phyloP scores from a whole-genome alignment of 2,888 invertebrate species.

The Cryptus armator region DNA sequence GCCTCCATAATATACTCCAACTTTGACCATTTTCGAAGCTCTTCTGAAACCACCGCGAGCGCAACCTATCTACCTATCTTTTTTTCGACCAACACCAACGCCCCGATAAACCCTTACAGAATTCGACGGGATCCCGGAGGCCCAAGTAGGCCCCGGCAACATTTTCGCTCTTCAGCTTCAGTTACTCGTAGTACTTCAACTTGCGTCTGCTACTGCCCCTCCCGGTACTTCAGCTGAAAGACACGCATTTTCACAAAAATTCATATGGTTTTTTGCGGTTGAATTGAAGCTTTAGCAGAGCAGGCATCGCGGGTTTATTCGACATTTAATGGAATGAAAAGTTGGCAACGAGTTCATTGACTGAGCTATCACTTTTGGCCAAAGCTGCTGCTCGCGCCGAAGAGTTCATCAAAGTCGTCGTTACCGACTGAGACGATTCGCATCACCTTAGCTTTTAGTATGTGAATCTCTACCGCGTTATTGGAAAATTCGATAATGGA shows the following conservation, averaged over 20 bases:
- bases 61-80: background rate
- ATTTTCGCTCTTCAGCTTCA: slow-evolving; percentile 1
- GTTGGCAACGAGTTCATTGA: background rate
- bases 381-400: background rate
- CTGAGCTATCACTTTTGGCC: background rate
- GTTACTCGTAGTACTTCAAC: slow-evolving; percentile 3
- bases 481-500: no score
- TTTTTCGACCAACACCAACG: background rate
- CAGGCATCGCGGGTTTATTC: background rate
- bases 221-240: slow-evolving; percentile 5
- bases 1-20: background rate
- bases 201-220: background rate
- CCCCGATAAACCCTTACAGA: background rate
- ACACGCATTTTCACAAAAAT: slow-evolving; percentile 17
- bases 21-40: slow-evolving; percentile 2
- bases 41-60: slow-evolving; percentile 18
- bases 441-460: no score
- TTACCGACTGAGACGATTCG: no score
- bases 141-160: background rate
- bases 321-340: slow-evolving; percentile 5
- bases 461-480: no score
- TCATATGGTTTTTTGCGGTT: background rate
- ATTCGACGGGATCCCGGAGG: background rate
- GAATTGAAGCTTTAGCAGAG: background rate
- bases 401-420: background rate